phyloP scores from a whole-genome alignment of 2,113 vertebrate species.

The Erpornis zantholeuca region DNA sequence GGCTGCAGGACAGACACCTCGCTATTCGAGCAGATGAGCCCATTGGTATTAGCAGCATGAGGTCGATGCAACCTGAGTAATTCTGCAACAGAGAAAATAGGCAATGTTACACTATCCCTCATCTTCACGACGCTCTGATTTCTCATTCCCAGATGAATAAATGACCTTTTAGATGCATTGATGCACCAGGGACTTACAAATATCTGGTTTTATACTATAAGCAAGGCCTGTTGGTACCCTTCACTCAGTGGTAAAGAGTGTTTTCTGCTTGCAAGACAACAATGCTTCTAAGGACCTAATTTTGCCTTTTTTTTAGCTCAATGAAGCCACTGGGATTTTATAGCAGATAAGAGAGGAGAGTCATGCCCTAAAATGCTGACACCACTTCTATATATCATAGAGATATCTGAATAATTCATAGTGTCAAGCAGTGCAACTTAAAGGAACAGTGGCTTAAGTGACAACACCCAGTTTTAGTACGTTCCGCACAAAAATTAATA shows the following conservation, averaged over 20 bases:
- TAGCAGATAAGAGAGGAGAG: conserved; percentile 25
- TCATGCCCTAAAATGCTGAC: conserved; percentile 56
- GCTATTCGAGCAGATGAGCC: background rate
- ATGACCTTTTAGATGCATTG: background rate
- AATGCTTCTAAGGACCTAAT: background rate
- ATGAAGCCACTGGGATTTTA: conserved; percentile 47
- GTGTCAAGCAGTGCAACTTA: conserved; percentile 34
- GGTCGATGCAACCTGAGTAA: background rate
- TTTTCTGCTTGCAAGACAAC: conserved; percentile 9
- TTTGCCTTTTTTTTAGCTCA: conserved; percentile 45
- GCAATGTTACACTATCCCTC: background rate
- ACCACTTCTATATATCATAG: conserved; percentile 46
- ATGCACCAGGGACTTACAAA: background rate
- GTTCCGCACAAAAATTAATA: background rate
- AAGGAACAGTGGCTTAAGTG: conserved; percentile 27
- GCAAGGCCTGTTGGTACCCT: background rate
- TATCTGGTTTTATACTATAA: background rate
- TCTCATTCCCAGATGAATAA: background rate
- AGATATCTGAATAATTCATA: conserved; percentile 59
- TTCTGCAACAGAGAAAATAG: background rate
- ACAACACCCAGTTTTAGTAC: background rate
- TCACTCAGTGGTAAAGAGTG: background rate
- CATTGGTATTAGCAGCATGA: background rate
- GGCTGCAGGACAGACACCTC: background rate
- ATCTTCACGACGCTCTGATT: background rate